Evolutionary conservation across 2,113 vertebrate species (phyloP), one percentile per base, ranked within the genome.

Genomic region (Pao palembangensis): DNA sequence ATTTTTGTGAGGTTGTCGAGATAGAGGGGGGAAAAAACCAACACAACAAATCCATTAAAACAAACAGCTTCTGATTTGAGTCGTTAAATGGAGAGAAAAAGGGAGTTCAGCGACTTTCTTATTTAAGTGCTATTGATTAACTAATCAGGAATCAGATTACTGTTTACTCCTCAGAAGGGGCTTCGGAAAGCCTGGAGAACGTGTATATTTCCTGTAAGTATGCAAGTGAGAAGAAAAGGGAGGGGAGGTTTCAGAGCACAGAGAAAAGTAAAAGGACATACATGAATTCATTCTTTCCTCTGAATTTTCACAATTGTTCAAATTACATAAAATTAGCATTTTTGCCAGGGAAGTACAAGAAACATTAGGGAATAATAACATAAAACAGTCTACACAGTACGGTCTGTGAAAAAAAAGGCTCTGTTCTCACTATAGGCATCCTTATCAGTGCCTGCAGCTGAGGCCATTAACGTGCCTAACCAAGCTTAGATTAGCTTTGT

Each of bases 391-490:
- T 21, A 2, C 60, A 64, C 13, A 71, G 60, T 81, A 81, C 31
- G 75, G 60, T 62, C 48, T 52, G 64, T 55, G 38, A 55, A 73
- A 79, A 44, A 51, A 61, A 57, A 76, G 75, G 61, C 49, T 43
- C 51, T 44, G 2, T 78, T 54, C 66, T 68, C 66, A 69, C 64
- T 49, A 58, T 41, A 73, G 79, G 62, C 60, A 3, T 63, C 77
- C 80, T 89, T 87, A 88, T 89, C 83, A 69, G 56, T 28, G 67
- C 61, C 72, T 75, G 70, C 85, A 89, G 83, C 73, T 12, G 5
- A 69, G 42, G 59, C 55, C 69, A 82, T 88, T 87, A 85, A 87
- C 76, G 18, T 55, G 60, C 65, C 57, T 73, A 75, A 63, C 74
- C 46, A 17, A 17, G 73, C 67, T 74, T 69, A 73, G 78, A 85